These are phyloP conservation scores for Sapayoa aenigma DNA, from an alignment of 2,113 vertebrate genomes.

Conservation along the genomic window DNA sequence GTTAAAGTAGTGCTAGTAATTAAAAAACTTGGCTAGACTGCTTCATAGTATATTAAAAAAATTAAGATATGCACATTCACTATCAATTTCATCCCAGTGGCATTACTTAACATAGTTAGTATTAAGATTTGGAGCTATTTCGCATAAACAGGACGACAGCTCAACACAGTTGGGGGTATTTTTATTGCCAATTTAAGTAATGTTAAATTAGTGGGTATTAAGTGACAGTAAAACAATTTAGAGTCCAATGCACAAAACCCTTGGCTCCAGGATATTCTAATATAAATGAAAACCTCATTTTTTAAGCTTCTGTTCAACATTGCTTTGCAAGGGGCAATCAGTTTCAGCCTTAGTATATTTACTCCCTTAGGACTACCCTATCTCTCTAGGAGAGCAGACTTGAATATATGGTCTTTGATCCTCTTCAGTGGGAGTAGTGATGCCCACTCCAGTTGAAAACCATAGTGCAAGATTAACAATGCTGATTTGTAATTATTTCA, in stretches of 20 bases:
- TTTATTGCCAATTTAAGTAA: conserved; percentile 65
- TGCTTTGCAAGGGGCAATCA: background rate
- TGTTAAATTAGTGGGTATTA: conserved; percentile 69
- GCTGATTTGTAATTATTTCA: background rate
- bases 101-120: background rate
- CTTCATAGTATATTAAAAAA: background rate
- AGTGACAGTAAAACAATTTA: conserved; percentile 61
- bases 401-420: background rate
- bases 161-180: conserved; percentile 32
- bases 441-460: background rate
- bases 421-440: background rate
- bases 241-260: conserved; percentile 56
- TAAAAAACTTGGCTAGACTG: conserved; percentile 41
- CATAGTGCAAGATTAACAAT: background rate
- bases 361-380: background rate
- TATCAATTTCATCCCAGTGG: background rate
- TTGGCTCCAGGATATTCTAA: conserved; percentile 54
- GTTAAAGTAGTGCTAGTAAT: conserved; percentile 47
- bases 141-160: conserved; percentile 37
- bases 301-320: background rate
- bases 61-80: background rate
- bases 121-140: conserved; percentile 44
- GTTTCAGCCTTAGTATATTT: background rate
- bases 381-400: background rate
- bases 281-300: background rate